Percentiles rank a stretch among this genome's conserved stretches.
Conservation (phyloP, 2,888 invertebrate genomes). For the Calliphora vomitoria region DNA sequence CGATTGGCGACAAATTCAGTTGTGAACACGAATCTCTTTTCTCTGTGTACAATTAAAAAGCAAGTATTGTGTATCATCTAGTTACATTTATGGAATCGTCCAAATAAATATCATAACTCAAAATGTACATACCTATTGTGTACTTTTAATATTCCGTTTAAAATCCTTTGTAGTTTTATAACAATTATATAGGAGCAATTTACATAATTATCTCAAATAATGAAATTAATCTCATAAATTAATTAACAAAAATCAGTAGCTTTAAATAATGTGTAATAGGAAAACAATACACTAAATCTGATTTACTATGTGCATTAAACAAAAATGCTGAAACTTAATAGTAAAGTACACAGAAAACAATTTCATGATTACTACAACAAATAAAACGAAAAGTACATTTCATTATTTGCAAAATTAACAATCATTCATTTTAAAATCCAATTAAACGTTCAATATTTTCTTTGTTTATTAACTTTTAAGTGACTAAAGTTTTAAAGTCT, state of each 20-base stretch:
- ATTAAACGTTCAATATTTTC: constrained; percentile 14
- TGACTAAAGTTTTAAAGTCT: constrained; percentile 21
- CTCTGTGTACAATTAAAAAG: too few relatives aligned
- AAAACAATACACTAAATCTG: neutral
- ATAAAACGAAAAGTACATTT: neutral
- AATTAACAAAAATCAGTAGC: neutral
- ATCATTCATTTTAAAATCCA: neutral
- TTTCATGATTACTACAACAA: neutral
- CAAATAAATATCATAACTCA: too few relatives aligned
- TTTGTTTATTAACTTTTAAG: constrained; percentile 10
- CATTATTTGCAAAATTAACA: neutral
- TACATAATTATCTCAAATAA: neutral
- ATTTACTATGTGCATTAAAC: neutral
- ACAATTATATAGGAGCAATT: neutral
- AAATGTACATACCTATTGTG: too few relatives aligned
- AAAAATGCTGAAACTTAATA: neutral
- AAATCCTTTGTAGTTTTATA: too few relatives aligned
- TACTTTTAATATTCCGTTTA: too few relatives aligned
- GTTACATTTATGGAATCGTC: too few relatives aligned
- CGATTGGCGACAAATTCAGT: too few relatives aligned
- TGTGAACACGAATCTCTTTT: too few relatives aligned
- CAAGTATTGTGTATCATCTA: too few relatives aligned
- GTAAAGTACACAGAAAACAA: neutral
- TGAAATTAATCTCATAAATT: neutral
- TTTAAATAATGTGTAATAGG: neutral